Conservation (phyloP, 64 coral and sea anemone genomes). For the Actinia tenebrosa region DNA sequence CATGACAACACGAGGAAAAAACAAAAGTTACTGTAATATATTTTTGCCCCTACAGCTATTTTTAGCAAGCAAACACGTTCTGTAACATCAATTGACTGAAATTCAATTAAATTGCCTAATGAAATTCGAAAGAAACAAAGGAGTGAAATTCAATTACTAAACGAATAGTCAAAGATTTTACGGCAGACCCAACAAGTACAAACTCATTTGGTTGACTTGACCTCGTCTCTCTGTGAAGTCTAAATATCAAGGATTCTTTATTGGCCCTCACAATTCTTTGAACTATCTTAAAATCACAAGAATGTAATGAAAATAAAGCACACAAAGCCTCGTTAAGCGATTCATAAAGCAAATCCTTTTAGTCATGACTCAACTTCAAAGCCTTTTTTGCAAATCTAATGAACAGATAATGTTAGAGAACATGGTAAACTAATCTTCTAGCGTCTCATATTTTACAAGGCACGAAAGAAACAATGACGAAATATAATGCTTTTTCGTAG, state of each 20-base stretch:
- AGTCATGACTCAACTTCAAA: not conserved
- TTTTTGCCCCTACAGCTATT: not conserved
- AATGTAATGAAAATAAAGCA: not conserved
- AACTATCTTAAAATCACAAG: not conserved
- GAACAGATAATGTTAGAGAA: not conserved
- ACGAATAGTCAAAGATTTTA: not conserved
- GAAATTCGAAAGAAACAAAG: constrained; percentile 1
- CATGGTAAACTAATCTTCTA: not conserved
- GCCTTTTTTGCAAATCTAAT: not conserved
- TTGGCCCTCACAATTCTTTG: not conserved
- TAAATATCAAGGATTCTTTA: not conserved
- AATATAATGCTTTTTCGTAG: not conserved
- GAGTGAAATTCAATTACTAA: not conserved
- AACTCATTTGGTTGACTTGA: not conserved
- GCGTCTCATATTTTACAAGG: not conserved
- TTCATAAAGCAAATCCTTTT: not conserved
- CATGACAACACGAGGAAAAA: not conserved
- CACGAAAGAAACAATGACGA: not conserved
- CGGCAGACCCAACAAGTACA: not conserved
- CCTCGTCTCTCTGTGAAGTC: not conserved
- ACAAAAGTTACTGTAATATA: not conserved
- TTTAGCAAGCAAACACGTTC: not conserved
- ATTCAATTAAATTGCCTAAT: not conserved
- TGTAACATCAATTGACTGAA: not conserved
- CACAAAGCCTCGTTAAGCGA: not conserved